These are phyloP conservation scores for Diphyllodes magnificus DNA, from an alignment of 2,113 vertebrate species.

Conservation along the genomic window DNA sequence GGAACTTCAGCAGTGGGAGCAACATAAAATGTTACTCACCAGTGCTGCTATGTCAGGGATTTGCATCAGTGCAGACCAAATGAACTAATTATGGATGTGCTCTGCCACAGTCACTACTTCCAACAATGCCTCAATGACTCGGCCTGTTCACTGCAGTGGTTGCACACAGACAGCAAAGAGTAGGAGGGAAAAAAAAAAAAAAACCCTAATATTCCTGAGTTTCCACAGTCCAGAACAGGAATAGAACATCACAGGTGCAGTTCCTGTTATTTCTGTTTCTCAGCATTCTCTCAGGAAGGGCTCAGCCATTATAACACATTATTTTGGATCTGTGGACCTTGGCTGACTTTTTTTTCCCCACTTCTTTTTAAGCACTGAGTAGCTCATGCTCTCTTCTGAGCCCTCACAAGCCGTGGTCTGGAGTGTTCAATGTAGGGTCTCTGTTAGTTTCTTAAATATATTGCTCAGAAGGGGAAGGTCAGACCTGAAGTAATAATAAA, in stretches of 20 bases:
- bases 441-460: neutral
- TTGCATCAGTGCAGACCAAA: neutral
- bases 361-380: neutral
- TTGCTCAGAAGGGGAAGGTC: neutral
- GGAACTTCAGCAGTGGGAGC: neutral
- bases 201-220: neutral
- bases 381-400: neutral
- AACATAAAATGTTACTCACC: neutral
- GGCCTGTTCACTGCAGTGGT: neutral
- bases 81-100: neutral
- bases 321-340: neutral
- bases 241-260: neutral
- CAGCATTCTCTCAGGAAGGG: neutral
- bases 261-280: neutral
- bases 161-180: neutral
- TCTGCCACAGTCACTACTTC: neutral
- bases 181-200: neutral
- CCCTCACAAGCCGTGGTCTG: neutral
- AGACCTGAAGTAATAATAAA: neutral
- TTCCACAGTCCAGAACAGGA: neutral
- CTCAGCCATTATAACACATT: neutral
- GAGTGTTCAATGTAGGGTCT: neutral
- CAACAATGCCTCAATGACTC: neutral
- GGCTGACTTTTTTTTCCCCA: neutral
- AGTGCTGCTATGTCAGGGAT: neutral